A percentile compares a stretch with the other conserved stretches of the same genome.
phyloP scores from a whole-genome alignment of 2,888 invertebrate species.

The Tolmerus cingulatus region DNA sequence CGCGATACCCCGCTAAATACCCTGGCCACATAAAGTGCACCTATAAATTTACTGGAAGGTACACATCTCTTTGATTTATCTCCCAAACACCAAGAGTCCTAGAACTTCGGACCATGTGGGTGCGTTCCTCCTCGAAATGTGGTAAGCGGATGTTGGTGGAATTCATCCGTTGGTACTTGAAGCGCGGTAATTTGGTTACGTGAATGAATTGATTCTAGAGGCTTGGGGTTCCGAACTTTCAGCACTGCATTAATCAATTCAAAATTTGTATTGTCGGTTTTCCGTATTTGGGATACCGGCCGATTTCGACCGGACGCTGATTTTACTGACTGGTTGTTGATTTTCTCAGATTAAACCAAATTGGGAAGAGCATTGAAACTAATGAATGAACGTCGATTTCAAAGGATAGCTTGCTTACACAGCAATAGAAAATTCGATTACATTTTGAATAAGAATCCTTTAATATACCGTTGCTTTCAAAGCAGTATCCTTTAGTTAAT shows the following conservation, averaged over 20 bases:
- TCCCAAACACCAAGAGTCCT: neutral
- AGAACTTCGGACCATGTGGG: neutral
- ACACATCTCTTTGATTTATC: conserved; percentile 48
- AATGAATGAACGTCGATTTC: neutral
- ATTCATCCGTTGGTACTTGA: neutral
- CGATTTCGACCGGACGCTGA: neutral
- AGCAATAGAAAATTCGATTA: neutral
- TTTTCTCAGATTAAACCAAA: neutral
- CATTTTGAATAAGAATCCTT: neutral
- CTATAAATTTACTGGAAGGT: conserved; percentile 89
- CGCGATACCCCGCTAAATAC: conserved; percentile 94
- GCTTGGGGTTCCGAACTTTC: neutral
- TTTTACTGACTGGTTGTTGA: neutral
- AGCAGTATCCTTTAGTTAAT: neutral
- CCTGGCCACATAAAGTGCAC: conserved; percentile 90
- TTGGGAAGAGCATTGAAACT: neutral
- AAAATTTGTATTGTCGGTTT: neutral
- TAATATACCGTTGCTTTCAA: neutral
- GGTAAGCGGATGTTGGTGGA: neutral
- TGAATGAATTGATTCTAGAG: neutral
- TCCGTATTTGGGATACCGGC: neutral
- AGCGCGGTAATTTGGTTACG: neutral
- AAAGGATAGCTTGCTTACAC: neutral
- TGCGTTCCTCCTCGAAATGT: neutral
- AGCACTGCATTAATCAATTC: neutral